Evolutionary conservation across 2,888 invertebrate species (phyloP).

Genomic region (Pseudococcus longispinus): DNA sequence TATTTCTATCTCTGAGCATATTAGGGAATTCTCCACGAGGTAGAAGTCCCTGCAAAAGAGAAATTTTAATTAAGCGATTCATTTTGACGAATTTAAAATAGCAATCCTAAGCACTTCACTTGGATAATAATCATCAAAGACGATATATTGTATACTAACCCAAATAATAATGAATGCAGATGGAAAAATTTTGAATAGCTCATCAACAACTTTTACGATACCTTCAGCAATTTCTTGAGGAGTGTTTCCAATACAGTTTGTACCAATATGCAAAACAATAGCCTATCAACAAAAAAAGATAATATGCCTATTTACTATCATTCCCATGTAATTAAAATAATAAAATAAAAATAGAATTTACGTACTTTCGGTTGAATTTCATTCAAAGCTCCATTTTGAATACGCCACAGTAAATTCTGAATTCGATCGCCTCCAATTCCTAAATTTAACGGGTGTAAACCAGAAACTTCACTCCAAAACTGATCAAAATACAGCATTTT

Average conservation of each 20-base stretch:
- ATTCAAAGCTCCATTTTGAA: slow-evolving; percentile 87
- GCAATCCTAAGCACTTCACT: too few species aligned
- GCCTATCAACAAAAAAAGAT: slow-evolving; percentile 68
- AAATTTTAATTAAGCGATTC: background rate
- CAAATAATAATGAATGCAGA: slow-evolving; percentile 82
- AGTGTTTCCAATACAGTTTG: slow-evolving; percentile 82
- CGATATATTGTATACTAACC: slow-evolving; percentile 68
- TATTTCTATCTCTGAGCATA: slow-evolving; percentile 77
- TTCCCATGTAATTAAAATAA: background rate
- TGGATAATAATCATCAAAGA: background rate
- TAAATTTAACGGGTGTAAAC: slow-evolving; percentile 88
- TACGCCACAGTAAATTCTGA: slow-evolving; percentile 87
- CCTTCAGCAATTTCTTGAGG: slow-evolving; percentile 84
- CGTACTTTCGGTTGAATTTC: slow-evolving; percentile 80
- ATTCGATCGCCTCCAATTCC: slow-evolving; percentile 87
- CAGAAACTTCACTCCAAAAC: slow-evolving; percentile 89
- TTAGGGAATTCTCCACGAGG: slow-evolving; percentile 89
- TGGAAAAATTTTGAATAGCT: slow-evolving; percentile 78
- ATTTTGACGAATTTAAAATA: background rate
- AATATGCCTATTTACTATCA: background rate
- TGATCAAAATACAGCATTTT: slow-evolving; percentile 79
- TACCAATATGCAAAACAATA: slow-evolving; percentile 85
- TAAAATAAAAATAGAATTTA: slow-evolving; percentile 62
- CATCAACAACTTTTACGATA: slow-evolving; percentile 77
- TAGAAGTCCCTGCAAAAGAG: slow-evolving; percentile 74